Evolutionary conservation across 2,888 invertebrate species (phyloP).

Genomic region (Mimumesa dahlbomi): DNA sequence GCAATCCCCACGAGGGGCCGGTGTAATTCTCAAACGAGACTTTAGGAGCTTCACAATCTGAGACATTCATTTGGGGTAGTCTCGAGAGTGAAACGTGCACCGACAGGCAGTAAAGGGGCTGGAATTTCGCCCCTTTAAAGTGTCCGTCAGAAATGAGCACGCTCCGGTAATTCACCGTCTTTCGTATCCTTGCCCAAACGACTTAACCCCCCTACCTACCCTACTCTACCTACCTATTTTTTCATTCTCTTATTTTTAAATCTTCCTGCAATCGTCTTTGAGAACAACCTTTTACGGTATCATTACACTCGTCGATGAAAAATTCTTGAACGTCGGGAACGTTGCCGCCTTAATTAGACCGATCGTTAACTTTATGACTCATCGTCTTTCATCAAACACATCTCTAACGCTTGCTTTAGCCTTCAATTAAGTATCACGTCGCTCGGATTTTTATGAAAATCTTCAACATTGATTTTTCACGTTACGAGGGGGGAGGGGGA

Average conservation of each 20-base stretch:
- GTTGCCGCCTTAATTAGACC: no score
- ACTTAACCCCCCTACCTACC: no score
- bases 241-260: conserved; percentile 1
- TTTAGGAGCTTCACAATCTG: conserved; percentile 19
- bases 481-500: no score
- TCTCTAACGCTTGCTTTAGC: no score
- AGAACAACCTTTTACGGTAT: not conserved
- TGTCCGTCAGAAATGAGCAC: conserved; percentile 34
- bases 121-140: conserved; percentile 18
- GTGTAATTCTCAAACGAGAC: conserved; percentile 29
- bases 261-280: conserved; percentile 14
- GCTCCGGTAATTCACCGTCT: conserved; percentile 14
- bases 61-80: conserved; percentile 30
- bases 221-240: not conserved
- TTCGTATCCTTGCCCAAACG: no score
- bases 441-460: no score
- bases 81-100: conserved; percentile 37
- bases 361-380: no score
- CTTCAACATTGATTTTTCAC: no score
- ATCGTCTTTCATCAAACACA: no score
- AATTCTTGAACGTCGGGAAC: no score
- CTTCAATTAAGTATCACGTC: no score
- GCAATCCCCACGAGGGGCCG: not conserved
- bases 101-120: conserved; percentile 7
- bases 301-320: no score